Evolutionary conservation across 2,888 invertebrate species (phyloP).

Genomic region (Temnothorax unifasciatus): DNA sequence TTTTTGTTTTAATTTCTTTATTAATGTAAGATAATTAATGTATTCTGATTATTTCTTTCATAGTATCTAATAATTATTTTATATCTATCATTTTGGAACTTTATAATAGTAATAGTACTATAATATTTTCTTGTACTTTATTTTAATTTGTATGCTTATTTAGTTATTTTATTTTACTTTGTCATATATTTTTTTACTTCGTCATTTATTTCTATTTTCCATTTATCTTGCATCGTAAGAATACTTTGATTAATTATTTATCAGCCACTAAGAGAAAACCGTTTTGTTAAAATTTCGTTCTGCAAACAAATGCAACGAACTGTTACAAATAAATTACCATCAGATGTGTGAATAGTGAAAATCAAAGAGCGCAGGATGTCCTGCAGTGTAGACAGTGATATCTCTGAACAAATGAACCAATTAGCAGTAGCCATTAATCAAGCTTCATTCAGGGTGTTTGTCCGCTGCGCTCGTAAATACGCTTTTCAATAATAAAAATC

Average conservation of each 20-base stretch:
- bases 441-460: constrained; percentile 61
- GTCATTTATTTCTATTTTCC: background rate
- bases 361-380: constrained; percentile 24
- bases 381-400: constrained; percentile 34
- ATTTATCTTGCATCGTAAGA: background rate
- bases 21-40: background rate
- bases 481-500: constrained; percentile 38
- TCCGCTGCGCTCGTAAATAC: constrained; percentile 26
- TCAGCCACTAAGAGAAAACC: constrained; percentile 9
- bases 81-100: background rate
- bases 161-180: background rate
- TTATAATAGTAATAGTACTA: background rate
- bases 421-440: constrained; percentile 69
- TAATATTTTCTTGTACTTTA: background rate
- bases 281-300: constrained; percentile 21
- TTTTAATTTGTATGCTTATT: constrained; percentile 1
- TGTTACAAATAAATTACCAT: constrained; percentile 41
- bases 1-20: background rate
- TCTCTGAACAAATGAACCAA: constrained; percentile 68
- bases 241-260: constrained; percentile 14
- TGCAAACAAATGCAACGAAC: constrained; percentile 25
- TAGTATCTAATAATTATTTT: background rate
- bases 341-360: constrained; percentile 9
- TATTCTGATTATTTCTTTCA: background rate
- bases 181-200: background rate